Conservation (phyloP, 64 coral and sea anemone genomes). For the Dendronephthya gigantea region DNA sequence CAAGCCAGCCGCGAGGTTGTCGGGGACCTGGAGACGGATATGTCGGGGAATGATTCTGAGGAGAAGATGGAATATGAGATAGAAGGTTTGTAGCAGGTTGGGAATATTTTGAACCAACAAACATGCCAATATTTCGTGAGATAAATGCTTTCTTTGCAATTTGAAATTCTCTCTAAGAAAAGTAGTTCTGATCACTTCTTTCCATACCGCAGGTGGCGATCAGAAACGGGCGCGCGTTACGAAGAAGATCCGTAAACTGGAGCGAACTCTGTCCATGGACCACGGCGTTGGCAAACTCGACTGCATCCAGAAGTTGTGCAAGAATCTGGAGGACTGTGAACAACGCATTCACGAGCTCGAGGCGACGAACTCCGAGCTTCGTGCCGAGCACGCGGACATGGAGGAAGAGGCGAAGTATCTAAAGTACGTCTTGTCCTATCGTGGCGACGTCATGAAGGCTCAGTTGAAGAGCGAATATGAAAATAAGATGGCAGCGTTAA, state of each 20-base stretch:
- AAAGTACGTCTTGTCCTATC: constrained; percentile 15
- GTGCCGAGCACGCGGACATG: not conserved
- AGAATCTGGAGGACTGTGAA: constrained; percentile 15
- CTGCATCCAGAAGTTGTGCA: not conserved
- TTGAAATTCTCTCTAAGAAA: too few species aligned
- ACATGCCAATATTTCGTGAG: too few species aligned
- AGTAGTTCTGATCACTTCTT: too few species aligned
- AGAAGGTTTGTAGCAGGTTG: not conserved
- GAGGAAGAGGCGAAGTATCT: constrained; percentile 1
- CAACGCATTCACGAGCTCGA: constrained; percentile 3
- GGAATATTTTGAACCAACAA: too few species aligned
- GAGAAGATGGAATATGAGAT: not conserved
- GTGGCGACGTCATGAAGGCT: not conserved
- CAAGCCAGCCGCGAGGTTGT: not conserved
- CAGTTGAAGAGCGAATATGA: not conserved
- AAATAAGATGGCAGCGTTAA: not conserved
- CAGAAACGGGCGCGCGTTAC: not conserved
- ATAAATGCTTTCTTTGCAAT: too few species aligned
- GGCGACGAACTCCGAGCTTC: not conserved
- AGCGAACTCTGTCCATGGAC: constrained; percentile 6
- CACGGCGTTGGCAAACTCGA: constrained; percentile 1
- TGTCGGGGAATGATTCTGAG: not conserved
- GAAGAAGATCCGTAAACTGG: constrained; percentile 2
- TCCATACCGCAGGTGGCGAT: not conserved
- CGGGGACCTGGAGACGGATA: not conserved